Percentiles rank a stretch among this genome's conserved stretches.
Evolutionary conservation across 2,888 invertebrate species (phyloP).

Genomic region (Scrobipalpa atriplicella): DNA sequence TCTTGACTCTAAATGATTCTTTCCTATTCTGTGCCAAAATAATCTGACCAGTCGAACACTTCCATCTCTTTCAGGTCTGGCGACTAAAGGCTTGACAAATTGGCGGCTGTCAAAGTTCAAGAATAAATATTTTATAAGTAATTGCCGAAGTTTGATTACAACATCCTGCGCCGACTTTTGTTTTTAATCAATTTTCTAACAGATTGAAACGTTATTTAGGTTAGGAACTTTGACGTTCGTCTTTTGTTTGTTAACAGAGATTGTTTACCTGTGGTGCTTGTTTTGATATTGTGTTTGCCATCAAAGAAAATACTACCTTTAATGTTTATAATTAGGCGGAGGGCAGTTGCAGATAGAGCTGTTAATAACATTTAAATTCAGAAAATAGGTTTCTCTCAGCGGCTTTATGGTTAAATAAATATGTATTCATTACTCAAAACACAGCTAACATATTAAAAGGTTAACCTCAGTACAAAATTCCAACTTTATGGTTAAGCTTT

Average conservation of each 20-base stretch:
- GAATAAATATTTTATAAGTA: constrained; percentile 30
- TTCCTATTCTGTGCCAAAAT: too few relatives aligned
- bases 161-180: not conserved
- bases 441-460: not conserved
- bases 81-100: too few relatives aligned
- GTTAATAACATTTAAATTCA: too few relatives aligned
- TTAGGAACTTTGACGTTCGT: not conserved
- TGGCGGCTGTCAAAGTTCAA: constrained; percentile 11
- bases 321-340: not conserved
- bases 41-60: too few relatives aligned
- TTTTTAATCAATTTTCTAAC: not conserved
- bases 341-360: not conserved
- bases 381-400: not conserved
- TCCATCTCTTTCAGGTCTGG: too few relatives aligned
- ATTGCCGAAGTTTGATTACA: constrained; percentile 18
- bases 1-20: too few relatives aligned
- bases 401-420: not conserved
- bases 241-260: not conserved
- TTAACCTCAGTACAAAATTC: not conserved
- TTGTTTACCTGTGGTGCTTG: not conserved
- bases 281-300: not conserved
- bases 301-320: not conserved
- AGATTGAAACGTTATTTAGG: not conserved
- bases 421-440: not conserved
- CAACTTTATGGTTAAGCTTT: not conserved